Evolutionary conservation across 2,113 vertebrate species (phyloP), one percentile per base, ranked within the genome.

Genomic region (Stictonetta naevosa): DNA sequence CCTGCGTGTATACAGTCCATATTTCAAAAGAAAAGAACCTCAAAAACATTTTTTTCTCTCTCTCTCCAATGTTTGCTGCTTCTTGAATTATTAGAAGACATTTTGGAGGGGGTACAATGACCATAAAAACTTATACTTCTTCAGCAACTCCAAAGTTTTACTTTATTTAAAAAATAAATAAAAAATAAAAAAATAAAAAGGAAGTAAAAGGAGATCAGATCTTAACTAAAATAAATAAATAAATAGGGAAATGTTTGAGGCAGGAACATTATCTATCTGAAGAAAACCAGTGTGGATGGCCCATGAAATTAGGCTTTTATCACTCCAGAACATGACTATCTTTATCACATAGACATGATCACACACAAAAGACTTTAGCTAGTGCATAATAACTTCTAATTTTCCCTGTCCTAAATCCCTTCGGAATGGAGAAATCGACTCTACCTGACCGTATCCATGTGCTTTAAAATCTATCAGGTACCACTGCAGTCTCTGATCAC

Each of bases 291-390:
- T 55, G 67, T 91, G 83, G 92, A 92, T 87, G 63, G 63, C 86
- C 83, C 25, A 11, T 95, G 93, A 95, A 96, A 92, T 93, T 76
- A 80, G 84, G 55, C 94, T 93, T 96, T 95, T 95, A 94, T 96
- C 93, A 92, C 89, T 77, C 66, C 81, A 73, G 77, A 95, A 84
- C 86, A 92, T 48, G 83, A 74, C 83, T 63, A 66, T 23, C 80
- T 94, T 91, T 92, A 93, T 96, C 86, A 64, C 50, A 52, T 66
- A 42, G 74, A 62, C 50, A 60, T 86, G 90, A 94, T 88, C 92
- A 46, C 50, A 81, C 52, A 74, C 60, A 86, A 60, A 93, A 92
- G 58, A 62, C 91, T 93, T 94, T 93, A 89, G 88, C 86, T 73
- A 46, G 69, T 63, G 59, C 83, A 55, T 92, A 85, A 87, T 80